phyloP scores from a whole-genome alignment of 2,888 invertebrate species.

The Athalia rosae region DNA sequence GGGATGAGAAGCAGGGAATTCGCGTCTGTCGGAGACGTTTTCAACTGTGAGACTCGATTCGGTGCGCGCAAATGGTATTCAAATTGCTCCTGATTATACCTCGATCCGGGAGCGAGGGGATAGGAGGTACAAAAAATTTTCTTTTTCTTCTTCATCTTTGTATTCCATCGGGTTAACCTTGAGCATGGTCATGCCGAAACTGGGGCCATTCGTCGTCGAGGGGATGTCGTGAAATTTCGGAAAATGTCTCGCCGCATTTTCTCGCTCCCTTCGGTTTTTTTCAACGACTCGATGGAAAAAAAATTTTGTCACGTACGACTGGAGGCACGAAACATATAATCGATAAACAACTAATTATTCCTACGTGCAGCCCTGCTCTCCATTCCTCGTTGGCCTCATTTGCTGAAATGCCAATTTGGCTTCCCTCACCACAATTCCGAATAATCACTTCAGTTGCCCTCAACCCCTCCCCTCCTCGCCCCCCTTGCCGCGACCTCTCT shows the following conservation, averaged over 20 bases:
- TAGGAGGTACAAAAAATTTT: not conserved
- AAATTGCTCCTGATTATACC: conserved; percentile 27
- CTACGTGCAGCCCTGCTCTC: not conserved
- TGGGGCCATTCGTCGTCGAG: too few relatives aligned
- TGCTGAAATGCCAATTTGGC: conserved; percentile 24
- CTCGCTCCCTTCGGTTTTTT: not conserved
- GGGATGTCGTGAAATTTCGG: too few relatives aligned
- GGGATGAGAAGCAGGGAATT: conserved; percentile 18
- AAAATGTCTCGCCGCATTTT: not conserved
- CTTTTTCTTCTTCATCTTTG: not conserved
- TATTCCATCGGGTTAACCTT: not conserved
- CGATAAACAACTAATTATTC: conserved; percentile 38
- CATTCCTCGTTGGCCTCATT: conserved; percentile 13
- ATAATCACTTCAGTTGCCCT: too few relatives aligned
- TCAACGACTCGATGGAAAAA: not conserved
- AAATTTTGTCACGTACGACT: not conserved
- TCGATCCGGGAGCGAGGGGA: not conserved
- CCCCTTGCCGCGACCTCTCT: conserved; percentile 4
- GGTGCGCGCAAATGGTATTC: conserved; percentile 23
- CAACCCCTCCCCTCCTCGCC: too few relatives aligned
- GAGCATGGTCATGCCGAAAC: too few relatives aligned
- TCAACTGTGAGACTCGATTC: conserved; percentile 1
- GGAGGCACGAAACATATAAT: conserved; percentile 22
- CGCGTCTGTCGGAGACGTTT: conserved; percentile 18
- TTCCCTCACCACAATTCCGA: not conserved